These are phyloP conservation scores for Diplolepis rosae DNA, from an alignment of 2,888 invertebrate species.

Conservation along the genomic window DNA sequence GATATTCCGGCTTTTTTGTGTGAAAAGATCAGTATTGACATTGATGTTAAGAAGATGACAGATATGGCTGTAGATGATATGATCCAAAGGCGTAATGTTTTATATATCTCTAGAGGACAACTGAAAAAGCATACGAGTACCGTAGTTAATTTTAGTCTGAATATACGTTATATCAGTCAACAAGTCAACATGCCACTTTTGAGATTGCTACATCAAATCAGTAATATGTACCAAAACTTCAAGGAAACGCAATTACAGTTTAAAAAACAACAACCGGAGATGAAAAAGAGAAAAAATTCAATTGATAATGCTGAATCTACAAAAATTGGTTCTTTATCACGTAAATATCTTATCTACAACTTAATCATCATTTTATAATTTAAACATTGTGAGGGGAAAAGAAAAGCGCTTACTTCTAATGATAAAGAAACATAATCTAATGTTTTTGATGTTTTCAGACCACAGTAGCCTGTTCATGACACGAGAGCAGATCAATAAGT, in stretches of 20 bases:
- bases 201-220: constrained; percentile 94
- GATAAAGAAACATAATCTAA: too few relatives aligned
- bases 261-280: constrained; percentile 80
- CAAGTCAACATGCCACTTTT: constrained; percentile 97
- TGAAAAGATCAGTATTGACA: constrained; percentile 91
- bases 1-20: constrained; percentile 94
- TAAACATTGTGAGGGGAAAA: too few relatives aligned
- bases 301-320: constrained; percentile 73
- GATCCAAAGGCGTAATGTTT: constrained; percentile 86
- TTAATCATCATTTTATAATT: not conserved
- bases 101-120: constrained; percentile 90
- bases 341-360: constrained; percentile 68
- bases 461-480: too few relatives aligned
- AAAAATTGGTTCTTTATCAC: constrained; percentile 79
- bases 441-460: too few relatives aligned
- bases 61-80: constrained; percentile 92
- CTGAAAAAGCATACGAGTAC: constrained; percentile 94
- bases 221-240: constrained; percentile 97
- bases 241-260: constrained; percentile 95
- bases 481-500: too few relatives aligned
- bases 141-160: constrained; percentile 91
- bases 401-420: too few relatives aligned
- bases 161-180: constrained; percentile 92
- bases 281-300: constrained; percentile 69
- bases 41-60: constrained; percentile 91